Conservation (phyloP, 2,113 vertebrate species). For the Hemiscyllium ocellatum region DNA sequence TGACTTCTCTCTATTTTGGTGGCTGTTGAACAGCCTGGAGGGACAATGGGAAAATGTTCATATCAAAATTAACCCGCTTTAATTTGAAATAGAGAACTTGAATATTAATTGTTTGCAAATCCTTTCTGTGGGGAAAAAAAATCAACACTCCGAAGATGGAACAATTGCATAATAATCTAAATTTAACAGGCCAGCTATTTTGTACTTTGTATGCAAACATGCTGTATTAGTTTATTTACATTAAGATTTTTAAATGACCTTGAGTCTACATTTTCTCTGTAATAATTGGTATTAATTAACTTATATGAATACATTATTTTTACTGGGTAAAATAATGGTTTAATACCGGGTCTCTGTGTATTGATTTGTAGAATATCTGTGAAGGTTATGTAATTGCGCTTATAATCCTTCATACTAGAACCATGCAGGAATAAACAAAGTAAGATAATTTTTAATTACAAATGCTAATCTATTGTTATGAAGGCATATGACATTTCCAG, state of each 20-base stretch:
- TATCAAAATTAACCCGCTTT: not conserved
- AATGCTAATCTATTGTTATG: not conserved
- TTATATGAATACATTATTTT: not conserved
- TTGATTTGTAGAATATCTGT: not conserved
- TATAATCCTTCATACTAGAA: not conserved
- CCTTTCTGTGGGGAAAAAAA: not conserved
- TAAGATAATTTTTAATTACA: slow-evolving; percentile 8
- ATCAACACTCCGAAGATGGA: not conserved
- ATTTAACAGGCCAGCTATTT: not conserved
- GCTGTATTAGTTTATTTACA: not conserved
- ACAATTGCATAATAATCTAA: not conserved
- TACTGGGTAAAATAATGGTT: not conserved
- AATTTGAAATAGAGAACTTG: not conserved
- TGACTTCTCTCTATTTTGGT: not conserved
- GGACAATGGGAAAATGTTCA: not conserved
- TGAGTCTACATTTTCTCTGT: not conserved
- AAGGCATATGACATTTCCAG: not conserved
- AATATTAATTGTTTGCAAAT: not conserved
- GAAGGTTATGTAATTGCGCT: not conserved
- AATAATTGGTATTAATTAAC: not conserved
- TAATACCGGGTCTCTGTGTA: not conserved
- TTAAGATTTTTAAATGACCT: not conserved
- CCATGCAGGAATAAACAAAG: not conserved
- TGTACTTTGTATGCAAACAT: not conserved
- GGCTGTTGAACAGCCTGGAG: not conserved